These are phyloP conservation scores for Pteruthius melanotis DNA, from an alignment of 2,113 vertebrate species.

Conservation along the genomic window DNA sequence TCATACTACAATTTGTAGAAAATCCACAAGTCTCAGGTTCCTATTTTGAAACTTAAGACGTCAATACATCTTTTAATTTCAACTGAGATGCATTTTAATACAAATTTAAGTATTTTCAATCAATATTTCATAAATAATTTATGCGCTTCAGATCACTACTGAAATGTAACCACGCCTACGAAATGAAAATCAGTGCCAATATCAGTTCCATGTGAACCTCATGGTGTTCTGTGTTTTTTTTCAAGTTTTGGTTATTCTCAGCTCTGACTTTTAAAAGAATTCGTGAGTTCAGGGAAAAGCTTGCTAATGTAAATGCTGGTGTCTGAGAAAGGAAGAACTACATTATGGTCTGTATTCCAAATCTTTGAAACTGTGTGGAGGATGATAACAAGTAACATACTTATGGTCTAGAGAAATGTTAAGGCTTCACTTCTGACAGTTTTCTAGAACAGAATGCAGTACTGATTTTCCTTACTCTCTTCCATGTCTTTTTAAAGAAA, in stretches of 20 bases:
- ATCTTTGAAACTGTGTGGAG: not conserved
- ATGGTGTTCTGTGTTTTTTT: not conserved
- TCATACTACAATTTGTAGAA: not conserved
- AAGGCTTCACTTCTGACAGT: not conserved
- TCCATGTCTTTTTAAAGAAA: not conserved
- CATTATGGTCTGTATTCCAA: not conserved
- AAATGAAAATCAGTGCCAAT: not conserved
- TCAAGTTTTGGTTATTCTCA: not conserved
- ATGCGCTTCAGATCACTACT: not conserved
- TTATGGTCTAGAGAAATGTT: not conserved
- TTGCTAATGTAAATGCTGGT: not conserved
- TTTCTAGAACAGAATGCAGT: not conserved
- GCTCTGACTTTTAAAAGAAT: not conserved
- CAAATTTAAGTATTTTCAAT: not conserved
- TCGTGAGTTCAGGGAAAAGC: not conserved
- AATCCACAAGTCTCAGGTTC: not conserved
- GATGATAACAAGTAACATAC: not conserved
- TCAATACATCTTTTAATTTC: not conserved
- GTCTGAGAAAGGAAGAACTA: not conserved
- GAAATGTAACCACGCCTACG: not conserved
- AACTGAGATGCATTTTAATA: not conserved
- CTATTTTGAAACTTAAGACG: not conserved
- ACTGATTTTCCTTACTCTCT: not conserved
- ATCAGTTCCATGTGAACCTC: not conserved
- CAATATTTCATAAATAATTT: not conserved